Base-by-base conservation (phyloP, 2,797 vertebrate genomes). In the Pampus argenteus region DNA sequence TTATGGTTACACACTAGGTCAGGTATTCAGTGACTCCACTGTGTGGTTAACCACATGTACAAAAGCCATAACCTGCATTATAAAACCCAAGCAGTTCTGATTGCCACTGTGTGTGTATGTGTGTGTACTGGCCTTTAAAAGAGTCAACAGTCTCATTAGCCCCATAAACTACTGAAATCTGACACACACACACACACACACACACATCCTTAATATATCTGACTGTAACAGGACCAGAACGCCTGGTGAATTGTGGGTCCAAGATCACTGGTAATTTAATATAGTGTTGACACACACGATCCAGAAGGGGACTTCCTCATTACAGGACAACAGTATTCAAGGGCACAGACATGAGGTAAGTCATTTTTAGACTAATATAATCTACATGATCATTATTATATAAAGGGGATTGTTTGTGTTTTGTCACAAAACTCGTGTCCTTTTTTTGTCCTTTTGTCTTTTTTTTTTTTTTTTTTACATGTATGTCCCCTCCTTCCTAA, bases 41-140 rank as follows among this genome's bases (percentile, higher is more conserved):
- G 28, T 55, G 67, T 45, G 45, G 68, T 84, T 71, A 40, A 28
- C 60, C 52, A 60, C 67, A 71, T 62, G 26, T 17, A 60, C 26
- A 63, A 63, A 62, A 60, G 47, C 3, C 26, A 42, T 61, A 42
- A 38, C 23, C 51, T 69, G 25, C n/a, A 56, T 54, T 55, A 15
- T 25, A 34, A 67, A 57, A 66, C 57, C 25, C 20, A 52, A 42
- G 34, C 26, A 50, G 47, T 63, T 45, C 48, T 25, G 65, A 61
- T 45, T 44, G 25, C 48, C 29, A 4, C 44, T 17, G 28, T 15
- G 45, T 51, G 36, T 13, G 10, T 34, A 29, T 78, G 52, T 64
- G 25, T 52, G 29, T 29, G 28, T 29, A 29, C 11, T 10, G 10
- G 31, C 31, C 31, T 34, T 34, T 34, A 20, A 66, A 70, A 59